Evolutionary conservation across 2,888 invertebrate species (phyloP).

Genomic region (Agrochola litura): DNA sequence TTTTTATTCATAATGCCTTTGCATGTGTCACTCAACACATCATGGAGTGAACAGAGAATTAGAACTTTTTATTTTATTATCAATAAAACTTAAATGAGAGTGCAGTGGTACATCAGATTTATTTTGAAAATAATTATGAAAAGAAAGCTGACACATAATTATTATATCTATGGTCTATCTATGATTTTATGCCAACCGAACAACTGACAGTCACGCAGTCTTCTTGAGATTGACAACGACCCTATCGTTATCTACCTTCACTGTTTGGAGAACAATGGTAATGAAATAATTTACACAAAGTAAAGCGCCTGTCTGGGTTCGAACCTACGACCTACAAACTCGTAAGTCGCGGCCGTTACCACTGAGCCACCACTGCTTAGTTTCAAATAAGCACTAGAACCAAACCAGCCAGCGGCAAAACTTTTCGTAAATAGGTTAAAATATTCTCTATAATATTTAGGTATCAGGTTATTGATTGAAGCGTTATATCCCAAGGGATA

Average conservation of each 20-base stretch:
- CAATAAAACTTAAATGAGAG: too few species aligned
- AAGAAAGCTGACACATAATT: background rate
- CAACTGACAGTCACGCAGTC: background rate
- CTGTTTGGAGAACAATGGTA: too few species aligned
- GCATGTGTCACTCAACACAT: too few species aligned
- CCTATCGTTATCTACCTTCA: background rate
- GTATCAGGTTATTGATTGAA: slow-evolving; percentile 29
- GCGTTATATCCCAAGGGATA: slow-evolving; percentile 25
- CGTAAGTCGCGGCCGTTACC: too few species aligned
- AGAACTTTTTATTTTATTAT: too few species aligned
- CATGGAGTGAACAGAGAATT: too few species aligned
- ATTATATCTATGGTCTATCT: background rate
- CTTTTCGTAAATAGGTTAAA: slow-evolving; percentile 9
- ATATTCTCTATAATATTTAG: slow-evolving; percentile 26
- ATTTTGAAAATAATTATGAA: background rate
- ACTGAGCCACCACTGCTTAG: too few species aligned
- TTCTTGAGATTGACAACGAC: background rate
- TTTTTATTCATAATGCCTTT: too few species aligned
- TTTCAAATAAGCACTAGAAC: background rate
- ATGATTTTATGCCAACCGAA: background rate
- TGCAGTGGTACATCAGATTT: too few species aligned
- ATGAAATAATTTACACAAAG: too few species aligned
- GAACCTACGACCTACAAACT: too few species aligned
- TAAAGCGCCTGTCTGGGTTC: too few species aligned
- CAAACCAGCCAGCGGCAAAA: background rate